A percentile compares a stretch with the other conserved stretches of the same genome.
Conservation (phyloP, 2,797 vertebrate genomes). For the Hylomyscus alleni region DNA sequence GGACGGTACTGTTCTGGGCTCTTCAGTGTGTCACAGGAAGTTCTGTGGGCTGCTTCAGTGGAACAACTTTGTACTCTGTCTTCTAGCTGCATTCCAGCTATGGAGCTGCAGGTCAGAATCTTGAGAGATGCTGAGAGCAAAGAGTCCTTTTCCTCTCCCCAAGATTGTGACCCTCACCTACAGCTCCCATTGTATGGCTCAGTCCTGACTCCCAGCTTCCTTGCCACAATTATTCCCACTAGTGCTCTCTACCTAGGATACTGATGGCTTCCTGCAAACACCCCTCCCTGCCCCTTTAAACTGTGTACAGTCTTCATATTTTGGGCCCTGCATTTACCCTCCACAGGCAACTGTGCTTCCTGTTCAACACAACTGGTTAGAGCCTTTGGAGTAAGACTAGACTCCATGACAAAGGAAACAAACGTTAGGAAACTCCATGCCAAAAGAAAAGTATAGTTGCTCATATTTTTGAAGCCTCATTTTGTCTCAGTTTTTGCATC, state of each 20-base stretch:
- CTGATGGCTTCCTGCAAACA: background rate
- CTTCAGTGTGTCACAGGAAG: background rate
- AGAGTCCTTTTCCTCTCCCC: background rate
- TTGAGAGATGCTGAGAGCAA: background rate
- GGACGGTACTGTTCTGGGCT: fast-evolving
- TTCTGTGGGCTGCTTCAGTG: background rate
- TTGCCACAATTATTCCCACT: background rate
- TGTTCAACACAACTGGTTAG: background rate
- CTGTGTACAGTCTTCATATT: background rate
- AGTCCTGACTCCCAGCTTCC: background rate
- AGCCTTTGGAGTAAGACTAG: background rate
- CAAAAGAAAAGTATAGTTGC: background rate
- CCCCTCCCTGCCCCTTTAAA: background rate
- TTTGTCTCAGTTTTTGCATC: slow-evolving; percentile 38
- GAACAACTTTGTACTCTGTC: background rate
- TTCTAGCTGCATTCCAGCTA: background rate
- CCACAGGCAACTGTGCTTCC: background rate
- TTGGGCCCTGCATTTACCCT: background rate
- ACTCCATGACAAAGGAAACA: background rate
- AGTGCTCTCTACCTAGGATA: background rate
- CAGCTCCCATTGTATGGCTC: background rate
- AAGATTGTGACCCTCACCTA: background rate
- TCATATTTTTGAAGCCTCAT: background rate
- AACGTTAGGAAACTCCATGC: background rate
- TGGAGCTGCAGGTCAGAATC: background rate